These are phyloP conservation scores for Stigmatopora nigra DNA, from an alignment of 2,113 vertebrate genomes.

Conservation along the genomic window DNA sequence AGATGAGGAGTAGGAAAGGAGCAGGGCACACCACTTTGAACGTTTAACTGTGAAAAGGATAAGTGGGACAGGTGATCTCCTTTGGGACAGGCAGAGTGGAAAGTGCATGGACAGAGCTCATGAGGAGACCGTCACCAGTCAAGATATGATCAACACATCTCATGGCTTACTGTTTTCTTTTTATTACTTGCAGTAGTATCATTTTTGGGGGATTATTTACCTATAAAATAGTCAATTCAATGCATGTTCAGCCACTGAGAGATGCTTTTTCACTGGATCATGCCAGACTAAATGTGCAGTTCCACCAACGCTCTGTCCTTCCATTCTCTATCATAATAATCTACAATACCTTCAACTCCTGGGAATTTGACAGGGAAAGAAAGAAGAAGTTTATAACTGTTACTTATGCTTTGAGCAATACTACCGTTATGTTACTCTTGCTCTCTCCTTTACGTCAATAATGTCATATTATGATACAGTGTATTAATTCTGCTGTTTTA, in stretches of 20 bases:
- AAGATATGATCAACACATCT: slow-evolving; percentile 36
- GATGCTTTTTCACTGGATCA: slow-evolving; percentile 37
- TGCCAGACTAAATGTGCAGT: slow-evolving; percentile 41
- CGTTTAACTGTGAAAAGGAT: slow-evolving; percentile 50
- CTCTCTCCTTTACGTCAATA: slow-evolving; percentile 34
- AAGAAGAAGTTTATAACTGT: slow-evolving; percentile 64
- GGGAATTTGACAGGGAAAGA: slow-evolving; percentile 68
- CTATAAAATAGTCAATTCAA: slow-evolving; percentile 1
- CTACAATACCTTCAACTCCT: slow-evolving; percentile 78
- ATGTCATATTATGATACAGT: slow-evolving; percentile 4
- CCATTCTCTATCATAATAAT: slow-evolving; percentile 49
- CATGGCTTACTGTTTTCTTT: slow-evolving; percentile 8
- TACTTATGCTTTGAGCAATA: slow-evolving; percentile 42
- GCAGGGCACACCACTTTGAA: slow-evolving; percentile 58
- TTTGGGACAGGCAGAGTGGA: slow-evolving; percentile 60
- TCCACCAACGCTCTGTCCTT: slow-evolving; percentile 57
- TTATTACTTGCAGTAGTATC: neutral
- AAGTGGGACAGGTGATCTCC: slow-evolving; percentile 60
- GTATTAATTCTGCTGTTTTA: neutral
- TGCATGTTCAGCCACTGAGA: slow-evolving; percentile 14
- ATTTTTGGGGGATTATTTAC: neutral
- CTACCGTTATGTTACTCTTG: slow-evolving; percentile 29
- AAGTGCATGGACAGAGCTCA: slow-evolving; percentile 51
- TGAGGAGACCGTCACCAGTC: slow-evolving; percentile 44
- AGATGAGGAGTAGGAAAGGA: slow-evolving; percentile 63